Evolutionary conservation across 2,797 vertebrate species (phyloP).

Genomic region (Danio albolineatus): DNA sequence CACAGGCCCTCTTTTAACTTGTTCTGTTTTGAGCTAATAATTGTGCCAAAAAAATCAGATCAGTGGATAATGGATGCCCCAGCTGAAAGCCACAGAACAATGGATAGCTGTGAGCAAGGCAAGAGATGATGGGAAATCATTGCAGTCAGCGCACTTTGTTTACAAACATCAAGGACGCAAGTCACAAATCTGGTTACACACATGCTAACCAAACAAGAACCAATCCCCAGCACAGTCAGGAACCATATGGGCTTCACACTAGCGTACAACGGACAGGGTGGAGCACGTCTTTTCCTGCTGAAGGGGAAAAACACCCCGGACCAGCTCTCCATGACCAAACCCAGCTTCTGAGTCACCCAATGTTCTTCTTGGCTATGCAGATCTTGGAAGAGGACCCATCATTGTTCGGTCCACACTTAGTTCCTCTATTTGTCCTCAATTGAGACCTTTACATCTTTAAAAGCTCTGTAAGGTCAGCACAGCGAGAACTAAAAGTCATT

Average conservation of each 20-base stretch:
- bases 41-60: not conserved
- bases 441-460: conserved; percentile 9
- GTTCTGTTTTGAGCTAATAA: not conserved
- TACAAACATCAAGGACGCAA: conserved; percentile 31
- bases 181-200: conserved; percentile 1
- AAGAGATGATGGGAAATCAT: conserved; percentile 7
- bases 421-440: conserved; percentile 37
- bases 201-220: not conserved
- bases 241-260: conserved; percentile 19
- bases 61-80: conserved; percentile 5
- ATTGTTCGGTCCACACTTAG: conserved; percentile 30
- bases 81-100: conserved; percentile 23
- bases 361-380: conserved; percentile 56
- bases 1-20: not conserved
- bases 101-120: not conserved
- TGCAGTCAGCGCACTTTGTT: not conserved
- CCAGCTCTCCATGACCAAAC: conserved; percentile 36
- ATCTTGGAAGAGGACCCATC: conserved; percentile 49
- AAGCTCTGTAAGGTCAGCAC: conserved; percentile 41
- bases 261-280: conserved; percentile 16
- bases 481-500: conserved; percentile 18
- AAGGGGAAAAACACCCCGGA: not conserved
- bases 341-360: conserved; percentile 40
- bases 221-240: not conserved
- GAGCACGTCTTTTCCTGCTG: conserved; percentile 28